Base-by-base conservation (phyloP, 1,140 invertebrate genomes). In the Drosophila parabipectinata region DNA sequence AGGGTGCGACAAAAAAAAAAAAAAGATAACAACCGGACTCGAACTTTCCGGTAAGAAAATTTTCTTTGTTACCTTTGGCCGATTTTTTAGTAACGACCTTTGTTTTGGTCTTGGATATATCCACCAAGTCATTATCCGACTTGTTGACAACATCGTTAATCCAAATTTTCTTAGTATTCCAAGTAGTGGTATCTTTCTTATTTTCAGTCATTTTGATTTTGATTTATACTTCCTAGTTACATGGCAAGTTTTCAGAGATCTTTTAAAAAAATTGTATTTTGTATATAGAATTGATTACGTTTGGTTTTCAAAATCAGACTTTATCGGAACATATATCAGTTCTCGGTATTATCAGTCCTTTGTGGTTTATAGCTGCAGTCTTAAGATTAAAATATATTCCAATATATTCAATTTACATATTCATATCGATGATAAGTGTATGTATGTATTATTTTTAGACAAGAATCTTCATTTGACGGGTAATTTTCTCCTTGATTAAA, bases 71-170 rank as follows among this genome's bases (percentile, higher is more conserved):
- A 88, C 83, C 83, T 88, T 83, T 88, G n/a, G 14, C 68, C 48
- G 68, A 21, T 37, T 69, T 88, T 44, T 77, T 88, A 10, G 15
- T 8, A 1, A 54, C 39, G 9, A 44, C 61, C 52, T 91, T 89
- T 0, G 67, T 10, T n/a, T 81, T 80, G 1, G 28, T 39, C 26
- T 71, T 77, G 45, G 76, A 62, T 58, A 90, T 73, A 74, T 92
- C 91, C 50, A 89, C 56, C 48, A 92, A 51, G 52, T 92, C 91
- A 9, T 74, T 91, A 54, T 89, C 79, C 24, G 91, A 91, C 61
- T 92, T 92, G n/a, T 73, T 81, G 1, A 90, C 62, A 9, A 80
- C 76, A 75, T 92, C 80, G 50, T 91, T 92, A 47, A 92, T 79
- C 90, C 90, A 92, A 67, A 77, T 80, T 64, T 89, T 85, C 63